Evolutionary conservation across 2,113 vertebrate species (phyloP).

Genomic region (Nymphicus hollandicus): DNA sequence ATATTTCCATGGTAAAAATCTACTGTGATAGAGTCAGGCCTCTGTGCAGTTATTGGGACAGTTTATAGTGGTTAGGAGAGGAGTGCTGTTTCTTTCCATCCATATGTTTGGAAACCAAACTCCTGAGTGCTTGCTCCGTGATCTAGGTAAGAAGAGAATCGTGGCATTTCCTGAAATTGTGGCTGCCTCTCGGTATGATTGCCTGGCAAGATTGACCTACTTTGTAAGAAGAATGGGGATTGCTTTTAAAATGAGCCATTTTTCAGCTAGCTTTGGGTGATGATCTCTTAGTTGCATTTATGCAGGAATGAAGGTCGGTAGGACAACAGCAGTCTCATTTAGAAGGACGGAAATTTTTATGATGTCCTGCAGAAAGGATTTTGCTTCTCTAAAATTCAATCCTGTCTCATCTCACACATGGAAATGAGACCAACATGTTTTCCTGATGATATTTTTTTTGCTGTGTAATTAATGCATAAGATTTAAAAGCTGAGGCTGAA

Average conservation of each 20-base stretch:
- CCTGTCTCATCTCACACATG: neutral
- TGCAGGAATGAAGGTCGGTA: neutral
- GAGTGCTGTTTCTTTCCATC: neutral
- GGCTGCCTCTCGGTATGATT: neutral
- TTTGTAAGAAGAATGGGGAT: neutral
- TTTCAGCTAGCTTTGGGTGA: neutral
- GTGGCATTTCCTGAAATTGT: neutral
- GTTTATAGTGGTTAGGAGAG: accelerated
- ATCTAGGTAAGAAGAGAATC: neutral
- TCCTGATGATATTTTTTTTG: neutral
- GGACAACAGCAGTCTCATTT: neutral
- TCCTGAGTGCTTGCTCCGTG: neutral
- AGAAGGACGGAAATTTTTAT: neutral
- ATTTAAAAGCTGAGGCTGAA: neutral
- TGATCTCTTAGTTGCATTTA: neutral
- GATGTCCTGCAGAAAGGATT: neutral
- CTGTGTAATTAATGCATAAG: neutral
- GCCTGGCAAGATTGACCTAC: neutral
- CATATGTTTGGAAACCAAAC: neutral
- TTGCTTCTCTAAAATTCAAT: neutral
- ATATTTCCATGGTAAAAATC: neutral
- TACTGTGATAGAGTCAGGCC: neutral
- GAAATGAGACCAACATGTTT: neutral
- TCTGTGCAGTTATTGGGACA: neutral
- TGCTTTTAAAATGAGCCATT: neutral